Evolutionary conservation across 2,797 vertebrate genomes (phyloP).

Genomic region (Threskiornis aethiopicus): DNA sequence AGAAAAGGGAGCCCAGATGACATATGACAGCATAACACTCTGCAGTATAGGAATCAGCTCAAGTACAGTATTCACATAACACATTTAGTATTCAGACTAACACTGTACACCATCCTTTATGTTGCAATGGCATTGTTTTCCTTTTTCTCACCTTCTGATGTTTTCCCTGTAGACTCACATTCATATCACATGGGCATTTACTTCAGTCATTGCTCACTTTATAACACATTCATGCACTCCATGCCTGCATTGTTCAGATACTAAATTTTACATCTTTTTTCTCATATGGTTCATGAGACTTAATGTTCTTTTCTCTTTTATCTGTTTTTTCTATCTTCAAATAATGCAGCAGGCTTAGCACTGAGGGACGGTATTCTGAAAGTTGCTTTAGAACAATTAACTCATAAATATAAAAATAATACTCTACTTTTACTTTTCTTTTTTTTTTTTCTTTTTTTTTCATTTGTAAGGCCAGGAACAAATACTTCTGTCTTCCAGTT

Average conservation of each 20-base stretch:
- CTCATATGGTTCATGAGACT: background rate
- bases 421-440: background rate
- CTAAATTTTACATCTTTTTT: background rate
- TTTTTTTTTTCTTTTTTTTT: background rate
- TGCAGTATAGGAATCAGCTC: conserved; percentile 6
- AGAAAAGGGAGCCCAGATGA: conserved; percentile 38
- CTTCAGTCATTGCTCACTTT: conserved; percentile 38
- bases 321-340: background rate
- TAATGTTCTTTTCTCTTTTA: background rate
- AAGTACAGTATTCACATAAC: background rate
- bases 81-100: conserved; percentile 1
- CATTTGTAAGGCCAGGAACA: background rate
- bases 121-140: conserved; percentile 31
- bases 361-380: background rate
- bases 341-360: background rate
- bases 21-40: conserved; percentile 27
- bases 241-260: background rate
- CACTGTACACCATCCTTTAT: background rate
- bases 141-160: conserved; percentile 30
- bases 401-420: background rate
- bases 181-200: conserved; percentile 4
- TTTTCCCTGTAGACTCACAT: conserved; percentile 30
- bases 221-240: background rate
- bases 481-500: background rate
- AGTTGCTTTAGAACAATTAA: background rate